Conservation (phyloP, 2,797 vertebrate species). For the Coranthus polyacanthus region DNA sequence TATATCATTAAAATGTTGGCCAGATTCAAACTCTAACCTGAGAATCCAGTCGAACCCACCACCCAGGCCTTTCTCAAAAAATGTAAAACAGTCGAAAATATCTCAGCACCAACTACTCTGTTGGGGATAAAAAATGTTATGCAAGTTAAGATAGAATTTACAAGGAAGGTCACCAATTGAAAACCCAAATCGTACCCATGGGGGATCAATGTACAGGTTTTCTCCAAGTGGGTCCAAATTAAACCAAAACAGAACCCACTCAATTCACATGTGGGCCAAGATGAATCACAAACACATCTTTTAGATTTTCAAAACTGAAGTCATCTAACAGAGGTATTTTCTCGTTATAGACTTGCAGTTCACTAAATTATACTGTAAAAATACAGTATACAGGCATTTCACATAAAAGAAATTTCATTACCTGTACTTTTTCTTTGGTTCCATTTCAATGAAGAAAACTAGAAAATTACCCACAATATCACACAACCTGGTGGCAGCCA, state of each 20-base stretch:
- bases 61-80: neutral
- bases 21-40: neutral
- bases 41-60: slow-evolving; percentile 6
- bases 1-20: slow-evolving; percentile 7
- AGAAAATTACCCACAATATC: too few relatives aligned
- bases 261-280: neutral
- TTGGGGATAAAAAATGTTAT: neutral
- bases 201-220: neutral
- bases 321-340: too few relatives aligned
- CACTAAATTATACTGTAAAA: slow-evolving; percentile 2
- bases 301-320: too few relatives aligned
- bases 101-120: neutral
- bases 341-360: neutral
- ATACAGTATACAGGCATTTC: too few relatives aligned
- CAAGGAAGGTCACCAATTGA: neutral
- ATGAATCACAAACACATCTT: too few relatives aligned
- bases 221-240: too few relatives aligned
- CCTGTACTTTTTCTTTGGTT: too few relatives aligned
- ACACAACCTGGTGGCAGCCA: too few relatives aligned
- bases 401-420: too few relatives aligned
- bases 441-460: too few relatives aligned
- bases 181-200: neutral
- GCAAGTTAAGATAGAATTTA: neutral
- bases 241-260: neutral
- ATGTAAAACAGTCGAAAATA: neutral